Percentiles rank a stretch among this genome's conserved stretches.
These are phyloP conservation scores for Ectemnius cavifrons DNA, from an alignment of 2,888 invertebrate genomes.

Conservation along the genomic window DNA sequence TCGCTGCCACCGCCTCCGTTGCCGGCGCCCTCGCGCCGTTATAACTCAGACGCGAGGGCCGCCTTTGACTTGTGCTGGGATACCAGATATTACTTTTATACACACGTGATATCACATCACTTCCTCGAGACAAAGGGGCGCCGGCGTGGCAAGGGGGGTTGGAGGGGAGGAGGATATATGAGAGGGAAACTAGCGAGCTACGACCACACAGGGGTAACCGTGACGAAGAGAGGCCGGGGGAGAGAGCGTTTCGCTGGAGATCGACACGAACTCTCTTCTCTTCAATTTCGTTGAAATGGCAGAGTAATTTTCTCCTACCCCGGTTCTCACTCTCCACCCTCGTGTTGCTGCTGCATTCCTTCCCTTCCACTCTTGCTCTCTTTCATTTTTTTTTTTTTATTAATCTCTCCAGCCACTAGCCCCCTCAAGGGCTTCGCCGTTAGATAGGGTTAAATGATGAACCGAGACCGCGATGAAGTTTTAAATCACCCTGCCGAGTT, in stretches of 20 bases:
- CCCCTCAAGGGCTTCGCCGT: constrained; percentile 19
- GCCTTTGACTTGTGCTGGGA: constrained; percentile 59
- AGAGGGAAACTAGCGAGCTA: constrained; percentile 15
- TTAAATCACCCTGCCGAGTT: not conserved
- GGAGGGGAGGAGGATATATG: constrained; percentile 28
- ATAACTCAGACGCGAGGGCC: constrained; percentile 60
- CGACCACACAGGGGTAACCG: constrained; percentile 2
- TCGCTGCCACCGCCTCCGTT: not conserved
- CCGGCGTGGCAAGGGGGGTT: not conserved
- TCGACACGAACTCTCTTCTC: constrained; percentile 27
- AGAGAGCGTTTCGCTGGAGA: not conserved
- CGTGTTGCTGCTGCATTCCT: not conserved
- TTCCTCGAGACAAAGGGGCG: constrained; percentile 57
- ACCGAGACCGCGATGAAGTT: constrained; percentile 15
- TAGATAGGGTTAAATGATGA: constrained; percentile 31
- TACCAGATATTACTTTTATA: constrained; percentile 63
- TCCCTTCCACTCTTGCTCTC: not conserved
- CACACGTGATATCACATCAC: constrained; percentile 56
- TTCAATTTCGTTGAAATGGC: constrained; percentile 49
- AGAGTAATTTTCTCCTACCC: constrained; percentile 45
- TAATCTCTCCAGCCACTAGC: constrained; percentile 36
- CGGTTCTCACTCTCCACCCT: not conserved
- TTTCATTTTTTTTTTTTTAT: constrained; percentile 20
- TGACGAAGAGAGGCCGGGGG: too few species aligned
- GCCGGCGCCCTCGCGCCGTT: constrained; percentile 40